Conservation (phyloP, 2,888 invertebrate species). For the Cheilosia vulpina region DNA sequence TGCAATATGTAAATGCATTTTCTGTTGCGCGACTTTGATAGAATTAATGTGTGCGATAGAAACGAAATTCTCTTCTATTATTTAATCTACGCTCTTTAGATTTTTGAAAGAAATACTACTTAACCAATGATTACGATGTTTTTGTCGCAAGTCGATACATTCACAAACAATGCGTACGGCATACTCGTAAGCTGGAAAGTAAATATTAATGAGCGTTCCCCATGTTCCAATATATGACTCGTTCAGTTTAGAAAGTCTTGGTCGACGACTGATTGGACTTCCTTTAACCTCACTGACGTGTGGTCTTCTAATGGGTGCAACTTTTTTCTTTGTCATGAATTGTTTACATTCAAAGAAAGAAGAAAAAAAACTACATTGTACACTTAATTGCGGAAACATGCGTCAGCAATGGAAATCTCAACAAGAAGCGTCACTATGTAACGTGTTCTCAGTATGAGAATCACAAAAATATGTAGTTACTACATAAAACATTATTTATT, state of each 20-base stretch:
- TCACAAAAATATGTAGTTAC: not conserved
- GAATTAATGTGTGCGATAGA: too few relatives aligned
- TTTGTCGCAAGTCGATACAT: not conserved
- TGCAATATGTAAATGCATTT: too few relatives aligned
- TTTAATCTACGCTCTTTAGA: too few relatives aligned
- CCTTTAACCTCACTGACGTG: not conserved
- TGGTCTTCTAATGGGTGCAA: not conserved
- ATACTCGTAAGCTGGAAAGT: too few relatives aligned
- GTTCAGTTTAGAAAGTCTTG: not conserved
- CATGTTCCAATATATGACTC: not conserved
- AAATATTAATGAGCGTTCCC: too few relatives aligned
- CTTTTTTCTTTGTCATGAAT: not conserved
- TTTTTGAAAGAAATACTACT: too few relatives aligned
- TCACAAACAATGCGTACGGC: not conserved
- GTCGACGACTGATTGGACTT: not conserved
- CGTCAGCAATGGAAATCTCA: constrained; percentile 7
- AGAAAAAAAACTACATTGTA: not conserved
- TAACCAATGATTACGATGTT: too few relatives aligned
- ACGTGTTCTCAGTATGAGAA: not conserved
- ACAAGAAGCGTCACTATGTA: not conserved
- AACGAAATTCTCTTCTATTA: too few relatives aligned
- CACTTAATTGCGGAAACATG: constrained; percentile 1
- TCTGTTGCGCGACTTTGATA: too few relatives aligned
- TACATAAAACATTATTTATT: not conserved
- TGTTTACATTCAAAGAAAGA: not conserved